phyloP scores from a whole-genome alignment of 2,888 invertebrate species.

The Parapristionchus giblindavisi region DNA sequence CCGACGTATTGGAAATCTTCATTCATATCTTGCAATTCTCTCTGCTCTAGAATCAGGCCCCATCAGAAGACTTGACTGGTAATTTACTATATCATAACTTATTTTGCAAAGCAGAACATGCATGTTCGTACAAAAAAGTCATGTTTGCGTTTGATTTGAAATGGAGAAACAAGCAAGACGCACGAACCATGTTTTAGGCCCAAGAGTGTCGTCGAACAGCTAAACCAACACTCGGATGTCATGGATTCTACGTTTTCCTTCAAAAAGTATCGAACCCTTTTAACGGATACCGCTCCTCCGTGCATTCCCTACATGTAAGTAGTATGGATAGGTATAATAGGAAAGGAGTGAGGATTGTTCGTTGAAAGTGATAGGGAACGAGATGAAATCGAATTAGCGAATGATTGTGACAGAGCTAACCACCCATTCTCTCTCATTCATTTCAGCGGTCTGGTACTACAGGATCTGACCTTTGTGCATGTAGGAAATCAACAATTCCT shows the following conservation, averaged over 20 bases:
- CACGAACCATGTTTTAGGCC: too few species aligned
- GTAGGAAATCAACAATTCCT: constrained; percentile 92
- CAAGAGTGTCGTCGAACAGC: constrained; percentile 64
- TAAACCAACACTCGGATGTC: constrained; percentile 87
- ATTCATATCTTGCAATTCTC: constrained; percentile 93
- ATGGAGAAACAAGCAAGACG: too few species aligned
- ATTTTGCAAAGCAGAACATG: background rate
- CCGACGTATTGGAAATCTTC: constrained; percentile 96
- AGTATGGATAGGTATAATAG: background rate
- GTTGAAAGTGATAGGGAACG: background rate
- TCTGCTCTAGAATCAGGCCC: constrained; percentile 97
- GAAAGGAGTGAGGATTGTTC: background rate
- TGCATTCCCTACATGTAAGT: constrained; percentile 98
- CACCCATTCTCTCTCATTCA: background rate
- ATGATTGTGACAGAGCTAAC: background rate
- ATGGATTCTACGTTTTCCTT: constrained; percentile 98
- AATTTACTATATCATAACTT: constrained; percentile 50
- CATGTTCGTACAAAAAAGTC: too few species aligned
- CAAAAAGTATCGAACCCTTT: constrained; percentile 90
- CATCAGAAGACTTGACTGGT: constrained; percentile 81
- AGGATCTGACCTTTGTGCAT: constrained; percentile 98
- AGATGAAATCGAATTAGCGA: background rate
- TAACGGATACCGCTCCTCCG: constrained; percentile 93
- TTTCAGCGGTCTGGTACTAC: constrained; percentile 89
- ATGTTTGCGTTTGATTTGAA: too few species aligned